These are phyloP conservation scores for Ecliptopera silaceata DNA, from an alignment of 2,888 invertebrate genomes.

Conservation along the genomic window DNA sequence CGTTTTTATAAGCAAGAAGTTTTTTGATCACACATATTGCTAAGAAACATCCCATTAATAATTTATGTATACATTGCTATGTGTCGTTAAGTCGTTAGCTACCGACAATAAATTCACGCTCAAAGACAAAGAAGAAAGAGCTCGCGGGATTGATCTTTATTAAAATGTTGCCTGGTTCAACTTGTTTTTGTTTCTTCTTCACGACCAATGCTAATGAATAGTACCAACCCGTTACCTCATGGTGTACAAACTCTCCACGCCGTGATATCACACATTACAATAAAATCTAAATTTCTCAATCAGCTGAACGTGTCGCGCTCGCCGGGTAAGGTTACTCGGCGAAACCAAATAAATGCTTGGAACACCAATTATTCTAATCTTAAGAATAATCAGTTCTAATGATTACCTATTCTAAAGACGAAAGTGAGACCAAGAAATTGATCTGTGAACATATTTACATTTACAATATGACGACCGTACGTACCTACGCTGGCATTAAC, in stretches of 20 bases:
- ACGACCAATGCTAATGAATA: neutral
- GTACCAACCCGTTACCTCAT: neutral
- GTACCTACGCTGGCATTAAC: neutral
- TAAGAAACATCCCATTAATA: too few relatives aligned
- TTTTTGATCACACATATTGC: too few relatives aligned
- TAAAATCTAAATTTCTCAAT: slow-evolving; percentile 10
- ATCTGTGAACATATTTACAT: neutral
- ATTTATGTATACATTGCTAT: too few relatives aligned
- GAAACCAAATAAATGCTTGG: slow-evolving; percentile 9
- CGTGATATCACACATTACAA: neutral
- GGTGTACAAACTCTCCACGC: neutral
- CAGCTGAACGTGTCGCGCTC: neutral
- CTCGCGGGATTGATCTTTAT: too few relatives aligned
- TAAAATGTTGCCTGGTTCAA: too few relatives aligned
- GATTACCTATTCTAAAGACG: neutral
- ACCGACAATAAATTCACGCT: too few relatives aligned
- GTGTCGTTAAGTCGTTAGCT: too few relatives aligned
- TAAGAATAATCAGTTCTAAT: slow-evolving; percentile 15
- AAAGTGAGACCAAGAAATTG: neutral
- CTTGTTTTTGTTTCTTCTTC: neutral
- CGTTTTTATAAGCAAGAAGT: too few relatives aligned
- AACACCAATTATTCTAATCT: slow-evolving; percentile 18
- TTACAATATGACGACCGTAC: slow-evolving; percentile 1
- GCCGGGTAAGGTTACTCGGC: slow-evolving; percentile 15
- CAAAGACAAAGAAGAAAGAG: too few relatives aligned